These are phyloP conservation scores for Arion vulgaris DNA, from an alignment of 1,140 invertebrate genomes.

Conservation along the genomic window DNA sequence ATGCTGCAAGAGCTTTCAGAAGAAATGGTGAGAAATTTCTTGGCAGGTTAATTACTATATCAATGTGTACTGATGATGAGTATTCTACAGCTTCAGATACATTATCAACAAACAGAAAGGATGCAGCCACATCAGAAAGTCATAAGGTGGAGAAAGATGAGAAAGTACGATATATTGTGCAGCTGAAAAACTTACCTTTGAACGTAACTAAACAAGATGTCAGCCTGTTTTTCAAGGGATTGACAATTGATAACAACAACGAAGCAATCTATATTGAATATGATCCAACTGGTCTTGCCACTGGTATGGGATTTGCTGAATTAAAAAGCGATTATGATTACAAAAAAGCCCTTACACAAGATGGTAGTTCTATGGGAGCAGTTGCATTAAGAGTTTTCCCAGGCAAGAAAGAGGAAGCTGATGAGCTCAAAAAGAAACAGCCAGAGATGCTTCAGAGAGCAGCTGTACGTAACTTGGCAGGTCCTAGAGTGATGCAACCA, in stretches of 20 bases:
- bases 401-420: conserved; percentile 47
- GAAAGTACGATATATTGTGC: conserved; percentile 27
- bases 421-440: conserved; percentile 39
- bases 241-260: conserved; percentile 52
- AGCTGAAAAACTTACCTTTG: conserved; percentile 52
- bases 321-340: conserved; percentile 81
- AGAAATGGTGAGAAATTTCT: conserved; percentile 71
- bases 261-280: conserved; percentile 80
- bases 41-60: conserved; percentile 61
- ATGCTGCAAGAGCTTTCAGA: conserved; percentile 81
- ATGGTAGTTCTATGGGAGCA: conserved; percentile 61
- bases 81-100: conserved; percentile 65
- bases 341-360: conserved; percentile 58
- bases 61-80: conserved; percentile 54
- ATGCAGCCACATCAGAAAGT: background rate
- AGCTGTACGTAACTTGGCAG: conserved; percentile 9
- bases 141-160: conserved; percentile 19
- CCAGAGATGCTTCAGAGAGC: conserved; percentile 43
- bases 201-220: conserved; percentile 50
- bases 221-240: conserved; percentile 51
- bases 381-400: conserved; percentile 57
- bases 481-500: background rate
- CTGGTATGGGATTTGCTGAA: conserved; percentile 81
- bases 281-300: conserved; percentile 75
- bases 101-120: conserved; percentile 44